phyloP scores from a whole-genome alignment of 2,888 invertebrate genomes.

The Ochlodes sylvanus region DNA sequence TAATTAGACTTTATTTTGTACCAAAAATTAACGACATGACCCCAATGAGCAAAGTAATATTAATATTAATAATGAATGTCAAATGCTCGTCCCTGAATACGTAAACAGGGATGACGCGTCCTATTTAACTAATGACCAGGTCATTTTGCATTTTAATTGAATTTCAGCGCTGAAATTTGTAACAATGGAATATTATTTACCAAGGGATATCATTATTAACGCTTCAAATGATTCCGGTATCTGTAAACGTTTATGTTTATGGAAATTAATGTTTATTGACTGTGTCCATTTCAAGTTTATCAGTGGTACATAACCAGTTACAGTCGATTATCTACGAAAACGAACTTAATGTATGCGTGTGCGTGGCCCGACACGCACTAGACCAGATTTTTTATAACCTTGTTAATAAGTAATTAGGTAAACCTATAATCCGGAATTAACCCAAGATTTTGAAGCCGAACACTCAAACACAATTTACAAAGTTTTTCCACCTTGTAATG shows the following conservation, averaged over 20 bases:
- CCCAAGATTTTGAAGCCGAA: too few relatives aligned
- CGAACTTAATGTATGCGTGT: too few relatives aligned
- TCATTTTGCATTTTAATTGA: conserved; percentile 29
- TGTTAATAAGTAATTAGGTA: too few relatives aligned
- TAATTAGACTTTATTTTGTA: conserved; percentile 11
- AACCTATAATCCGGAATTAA: too few relatives aligned
- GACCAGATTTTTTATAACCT: too few relatives aligned
- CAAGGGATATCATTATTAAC: neutral
- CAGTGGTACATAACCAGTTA: too few relatives aligned
- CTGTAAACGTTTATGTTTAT: neutral
- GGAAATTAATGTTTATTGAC: neutral
- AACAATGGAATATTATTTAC: conserved; percentile 7
- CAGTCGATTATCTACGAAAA: too few relatives aligned
- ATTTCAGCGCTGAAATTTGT: conserved; percentile 17
- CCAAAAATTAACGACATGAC: conserved; percentile 14
- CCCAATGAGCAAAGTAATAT: conserved; percentile 10
- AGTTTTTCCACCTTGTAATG: too few relatives aligned
- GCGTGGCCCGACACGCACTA: too few relatives aligned
- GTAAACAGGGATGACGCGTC: conserved; percentile 21
- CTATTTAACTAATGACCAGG: conserved; percentile 32
- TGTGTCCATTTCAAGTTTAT: too few relatives aligned
- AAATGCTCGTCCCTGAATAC: conserved; percentile 21
- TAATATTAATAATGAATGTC: conserved; percentile 7
- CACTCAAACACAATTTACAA: too few relatives aligned
- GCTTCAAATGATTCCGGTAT: neutral